Evolutionary conservation across 2,797 vertebrate species (phyloP).

Genomic region (Caiman crocodilus): DNA sequence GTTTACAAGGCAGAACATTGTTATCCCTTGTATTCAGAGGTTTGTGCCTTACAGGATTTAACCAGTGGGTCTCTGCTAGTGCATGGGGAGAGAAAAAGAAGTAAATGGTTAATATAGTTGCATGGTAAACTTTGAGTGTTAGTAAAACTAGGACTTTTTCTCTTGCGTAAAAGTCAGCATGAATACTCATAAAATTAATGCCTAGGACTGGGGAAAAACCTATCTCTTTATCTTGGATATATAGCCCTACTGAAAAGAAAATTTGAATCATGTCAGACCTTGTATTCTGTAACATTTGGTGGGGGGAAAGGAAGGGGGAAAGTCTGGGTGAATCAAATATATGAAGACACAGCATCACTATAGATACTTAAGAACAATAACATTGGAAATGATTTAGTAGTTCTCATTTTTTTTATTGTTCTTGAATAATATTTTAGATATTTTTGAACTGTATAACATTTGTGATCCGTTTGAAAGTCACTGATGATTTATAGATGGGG

Average conservation of each 20-base stretch:
- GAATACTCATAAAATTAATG: neutral
- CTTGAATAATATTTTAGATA: neutral
- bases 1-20: neutral
- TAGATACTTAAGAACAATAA: neutral
- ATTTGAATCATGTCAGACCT: neutral
- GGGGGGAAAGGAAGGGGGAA: neutral
- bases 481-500: neutral
- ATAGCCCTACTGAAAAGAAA: neutral
- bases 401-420: too few species aligned
- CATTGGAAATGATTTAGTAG: neutral
- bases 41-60: neutral
- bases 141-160: neutral
- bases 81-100: neutral
- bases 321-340: neutral
- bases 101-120: neutral
- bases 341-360: neutral
- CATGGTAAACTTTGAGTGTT: neutral
- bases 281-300: too few species aligned
- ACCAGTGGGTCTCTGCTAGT: neutral
- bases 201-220: neutral
- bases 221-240: neutral
- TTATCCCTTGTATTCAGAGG: neutral
- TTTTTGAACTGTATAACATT: neutral
- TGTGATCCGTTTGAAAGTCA: neutral
- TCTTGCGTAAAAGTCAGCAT: neutral